Evolutionary conservation across 1,140 invertebrate species (phyloP), one percentile per base, ranked within the genome.

Genomic region (Teleogryllus occipitalis): DNA sequence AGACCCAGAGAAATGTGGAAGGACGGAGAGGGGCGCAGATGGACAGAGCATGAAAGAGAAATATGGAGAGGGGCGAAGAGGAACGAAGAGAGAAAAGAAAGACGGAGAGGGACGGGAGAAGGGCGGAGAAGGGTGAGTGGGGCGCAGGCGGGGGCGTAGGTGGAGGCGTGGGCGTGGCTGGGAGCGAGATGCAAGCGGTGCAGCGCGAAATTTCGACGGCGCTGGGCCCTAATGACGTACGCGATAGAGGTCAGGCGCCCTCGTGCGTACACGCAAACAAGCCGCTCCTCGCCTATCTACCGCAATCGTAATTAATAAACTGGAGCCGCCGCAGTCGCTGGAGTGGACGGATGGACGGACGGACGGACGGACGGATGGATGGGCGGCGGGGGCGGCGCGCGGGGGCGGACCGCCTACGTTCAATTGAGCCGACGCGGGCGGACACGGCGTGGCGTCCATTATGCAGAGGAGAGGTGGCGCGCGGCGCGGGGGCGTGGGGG

Each of bases 251-350:
- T 65, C 54, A 65, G 10, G 54, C 54, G 54, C 10, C 54, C 10
- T 65, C 54, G 54, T 65, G 54, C 54, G 54, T 65, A 10, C 54
- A 65, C 54, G 54, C 54, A 65, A 65, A 65, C 54, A 65, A 65
- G 54, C 54, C 54, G 10, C 54, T 65, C 54, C 54, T 65, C 54
- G 54, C 54, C 54, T 65, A 65, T 65, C 54, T 65, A 18, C 54
- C 54, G 54, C 54, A 65, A 65, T 65, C 54, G 54, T 65, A 65
- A 65, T 65, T 65, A 65, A 65, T 65, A 65, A 65, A 65, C 54
- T 18, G 54, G 54, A 65, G 54, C 54, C 18, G 18, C 54, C 10
- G 10, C 54, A 10, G 54, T 65, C 54, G 10, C 54, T 39, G 27
- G 27, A 39, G 27, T 39, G 27, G 27, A 39, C 27, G 27, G 27